phyloP scores from a whole-genome alignment of 2,113 vertebrate genomes.

The Sinocyclocheilus anophthalmus region DNA sequence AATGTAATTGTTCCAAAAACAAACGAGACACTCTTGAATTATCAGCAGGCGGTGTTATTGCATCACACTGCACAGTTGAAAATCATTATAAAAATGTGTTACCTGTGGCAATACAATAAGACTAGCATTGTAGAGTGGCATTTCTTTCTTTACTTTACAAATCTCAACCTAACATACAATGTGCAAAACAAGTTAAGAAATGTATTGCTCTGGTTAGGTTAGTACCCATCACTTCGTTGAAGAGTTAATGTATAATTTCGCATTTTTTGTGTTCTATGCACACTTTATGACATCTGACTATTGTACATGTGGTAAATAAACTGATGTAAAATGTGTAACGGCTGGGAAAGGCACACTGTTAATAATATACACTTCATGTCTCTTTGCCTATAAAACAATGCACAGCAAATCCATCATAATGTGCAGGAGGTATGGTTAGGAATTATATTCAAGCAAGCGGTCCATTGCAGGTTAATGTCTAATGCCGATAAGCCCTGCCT shows the following conservation, averaged over 20 bases:
- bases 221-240: slow-evolving; percentile 61
- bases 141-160: slow-evolving; percentile 55
- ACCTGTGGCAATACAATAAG: slow-evolving; percentile 10
- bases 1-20: neutral
- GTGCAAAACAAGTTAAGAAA: slow-evolving; percentile 69
- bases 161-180: slow-evolving; percentile 54
- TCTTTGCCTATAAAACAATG: slow-evolving; percentile 58
- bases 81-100: slow-evolving; percentile 7
- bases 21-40: neutral
- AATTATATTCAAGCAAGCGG: slow-evolving; percentile 44
- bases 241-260: slow-evolving; percentile 48
- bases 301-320: slow-evolving; percentile 34
- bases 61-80: slow-evolving; percentile 3
- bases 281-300: slow-evolving; percentile 18
- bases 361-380: slow-evolving; percentile 59
- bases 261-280: neutral
- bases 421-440: slow-evolving; percentile 49
- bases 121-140: slow-evolving; percentile 17
- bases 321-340: slow-evolving; percentile 44
- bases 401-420: slow-evolving; percentile 42
- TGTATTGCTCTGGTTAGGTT: slow-evolving; percentile 67
- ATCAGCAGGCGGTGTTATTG: slow-evolving; percentile 31
- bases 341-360: slow-evolving; percentile 55
- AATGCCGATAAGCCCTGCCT: neutral
- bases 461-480: neutral